Percentiles rank a stretch among this genome's conserved stretches.
These are phyloP conservation scores for Cosmopolites sordidus DNA, from an alignment of 2,888 invertebrate genomes.

Conservation along the genomic window DNA sequence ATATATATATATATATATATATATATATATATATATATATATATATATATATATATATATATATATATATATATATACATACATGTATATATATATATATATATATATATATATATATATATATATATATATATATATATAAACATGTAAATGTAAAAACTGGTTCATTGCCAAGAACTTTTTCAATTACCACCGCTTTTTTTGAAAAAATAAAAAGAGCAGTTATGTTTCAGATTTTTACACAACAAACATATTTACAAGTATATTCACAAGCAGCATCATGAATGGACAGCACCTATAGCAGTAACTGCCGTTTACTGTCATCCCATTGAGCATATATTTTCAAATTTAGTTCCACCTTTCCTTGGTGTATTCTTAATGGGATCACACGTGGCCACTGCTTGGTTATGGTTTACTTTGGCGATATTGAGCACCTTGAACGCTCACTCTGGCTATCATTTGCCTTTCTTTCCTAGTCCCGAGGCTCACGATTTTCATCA, in stretches of 20 bases:
- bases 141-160: too few species aligned
- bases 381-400: conserved; percentile 72
- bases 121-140: too few species aligned
- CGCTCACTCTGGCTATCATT: conserved; percentile 80
- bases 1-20: too few species aligned
- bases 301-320: conserved; percentile 78
- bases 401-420: conserved; percentile 74
- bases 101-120: too few species aligned
- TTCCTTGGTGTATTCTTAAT: conserved; percentile 69
- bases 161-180: too few species aligned
- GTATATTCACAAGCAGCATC: conserved; percentile 79
- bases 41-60: too few species aligned
- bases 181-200: too few species aligned
- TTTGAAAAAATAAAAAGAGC: too few species aligned
- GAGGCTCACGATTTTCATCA: conserved; percentile 88
- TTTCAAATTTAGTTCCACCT: conserved; percentile 74
- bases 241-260: conserved; percentile 73
- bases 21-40: too few species aligned
- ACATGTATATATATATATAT: too few species aligned
- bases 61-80: too few species aligned
- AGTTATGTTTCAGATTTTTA: conserved; percentile 55
- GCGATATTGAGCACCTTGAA: conserved; percentile 76
- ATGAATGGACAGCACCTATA: conserved; percentile 84
- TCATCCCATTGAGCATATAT: conserved; percentile 72
- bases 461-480: conserved; percentile 80